Conservation (phyloP, 2,888 invertebrate species). For the Chaetogeoica ovagalla region DNA sequence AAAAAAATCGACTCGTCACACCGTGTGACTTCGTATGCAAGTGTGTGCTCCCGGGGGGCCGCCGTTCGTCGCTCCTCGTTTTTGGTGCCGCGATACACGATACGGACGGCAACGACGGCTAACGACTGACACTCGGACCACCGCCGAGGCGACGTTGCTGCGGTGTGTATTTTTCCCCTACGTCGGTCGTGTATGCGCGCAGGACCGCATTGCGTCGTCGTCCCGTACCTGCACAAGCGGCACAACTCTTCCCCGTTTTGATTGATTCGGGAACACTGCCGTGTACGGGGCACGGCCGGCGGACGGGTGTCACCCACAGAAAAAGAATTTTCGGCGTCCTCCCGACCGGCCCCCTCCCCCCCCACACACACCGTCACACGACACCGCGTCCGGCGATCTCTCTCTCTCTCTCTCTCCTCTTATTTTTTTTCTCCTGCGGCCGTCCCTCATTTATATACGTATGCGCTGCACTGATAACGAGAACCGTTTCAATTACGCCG, state of each 20-base stretch:
- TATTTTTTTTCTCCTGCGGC: too few species aligned
- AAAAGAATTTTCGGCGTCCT: slow-evolving; percentile 6
- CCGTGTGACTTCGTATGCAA: too few species aligned
- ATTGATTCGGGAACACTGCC: slow-evolving; percentile 39
- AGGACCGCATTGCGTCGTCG: slow-evolving; percentile 53
- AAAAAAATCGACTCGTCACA: too few species aligned
- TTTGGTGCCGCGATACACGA: neutral
- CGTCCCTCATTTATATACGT: too few species aligned
- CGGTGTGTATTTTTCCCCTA: slow-evolving; percentile 20
- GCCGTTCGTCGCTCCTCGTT: too few species aligned
- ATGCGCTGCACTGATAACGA: too few species aligned
- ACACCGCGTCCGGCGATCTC: too few species aligned
- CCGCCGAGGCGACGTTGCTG: slow-evolving; percentile 35
- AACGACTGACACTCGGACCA: slow-evolving; percentile 48
- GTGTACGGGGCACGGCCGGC: neutral
- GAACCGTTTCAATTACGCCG: too few species aligned
- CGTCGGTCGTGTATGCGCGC: slow-evolving; percentile 30
- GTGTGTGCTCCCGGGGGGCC: too few species aligned
- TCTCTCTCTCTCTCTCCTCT: too few species aligned
- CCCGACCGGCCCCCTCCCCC: too few species aligned
- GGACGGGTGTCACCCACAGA: slow-evolving; percentile 21
- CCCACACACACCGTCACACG: too few species aligned
- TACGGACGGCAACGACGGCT: slow-evolving; percentile 47
- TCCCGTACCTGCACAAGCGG: slow-evolving; percentile 45
- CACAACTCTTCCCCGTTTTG: slow-evolving; percentile 48